Percentiles rank a stretch among this genome's conserved stretches.
Evolutionary conservation across 2,113 vertebrate genomes (phyloP).

Genomic region (Camelus bactrianus): DNA sequence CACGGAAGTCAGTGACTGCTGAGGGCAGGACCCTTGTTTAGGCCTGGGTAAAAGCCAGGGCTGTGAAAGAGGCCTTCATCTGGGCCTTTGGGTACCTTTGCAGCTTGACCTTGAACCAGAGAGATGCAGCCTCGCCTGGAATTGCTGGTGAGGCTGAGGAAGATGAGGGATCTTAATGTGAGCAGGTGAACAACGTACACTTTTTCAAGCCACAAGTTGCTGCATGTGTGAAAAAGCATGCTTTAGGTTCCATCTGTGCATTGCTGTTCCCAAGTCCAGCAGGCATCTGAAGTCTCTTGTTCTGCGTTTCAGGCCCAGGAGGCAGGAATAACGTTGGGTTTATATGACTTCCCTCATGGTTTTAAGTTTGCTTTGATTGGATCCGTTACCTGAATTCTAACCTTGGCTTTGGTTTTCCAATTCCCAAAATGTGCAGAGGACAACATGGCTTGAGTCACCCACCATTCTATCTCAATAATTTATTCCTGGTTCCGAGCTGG

Average conservation of each 20-base stretch:
- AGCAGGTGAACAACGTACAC: not conserved
- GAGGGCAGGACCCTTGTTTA: not conserved
- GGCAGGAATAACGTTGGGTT: not conserved
- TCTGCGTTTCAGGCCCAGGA: not conserved
- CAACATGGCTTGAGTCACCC: not conserved
- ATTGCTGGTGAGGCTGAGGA: not conserved
- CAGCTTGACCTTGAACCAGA: not conserved
- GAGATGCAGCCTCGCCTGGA: not conserved
- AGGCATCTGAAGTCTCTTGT: not conserved
- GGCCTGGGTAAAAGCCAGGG: not conserved
- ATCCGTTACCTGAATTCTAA: not conserved
- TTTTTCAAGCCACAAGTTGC: not conserved
- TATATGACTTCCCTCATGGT: not conserved
- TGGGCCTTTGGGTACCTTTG: not conserved
- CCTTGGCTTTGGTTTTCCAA: not conserved
- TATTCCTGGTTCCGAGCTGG: not conserved
- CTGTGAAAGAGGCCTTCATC: not conserved
- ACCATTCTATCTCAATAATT: not conserved
- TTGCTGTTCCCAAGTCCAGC: not conserved
- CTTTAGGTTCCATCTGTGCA: accelerated
- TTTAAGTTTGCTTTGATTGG: not conserved
- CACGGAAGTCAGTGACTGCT: not conserved
- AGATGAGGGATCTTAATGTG: not conserved
- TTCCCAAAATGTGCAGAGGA: not conserved
- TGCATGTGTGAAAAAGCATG: not conserved